Evolutionary conservation across 2,888 invertebrate genomes (phyloP), one percentile per base, ranked within the genome.

Genomic region (Coelopa pilipes): DNA sequence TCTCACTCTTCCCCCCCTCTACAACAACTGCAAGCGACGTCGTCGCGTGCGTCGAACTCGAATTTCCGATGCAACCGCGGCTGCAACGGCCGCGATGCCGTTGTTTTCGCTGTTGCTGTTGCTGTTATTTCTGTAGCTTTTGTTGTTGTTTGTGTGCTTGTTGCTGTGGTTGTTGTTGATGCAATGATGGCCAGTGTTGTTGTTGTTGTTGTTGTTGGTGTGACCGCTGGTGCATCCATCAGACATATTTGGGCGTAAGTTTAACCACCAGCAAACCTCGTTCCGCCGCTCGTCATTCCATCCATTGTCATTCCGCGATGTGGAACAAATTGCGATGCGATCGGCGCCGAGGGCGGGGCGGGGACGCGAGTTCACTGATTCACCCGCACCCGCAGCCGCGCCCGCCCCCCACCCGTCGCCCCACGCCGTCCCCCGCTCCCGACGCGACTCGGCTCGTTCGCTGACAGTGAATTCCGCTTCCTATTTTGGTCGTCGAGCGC

Each of bases 161-260:
- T 62, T 62, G 34, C 21, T 13, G 2, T 13, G 7, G 13, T 19
- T 19, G 19, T 15, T 62, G 21, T 62, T 19, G 12, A 24, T 34
- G 34, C 34, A 34, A 34, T 34, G 34, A 34, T 53, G 10, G 2
- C 34, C 9, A 21, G 2, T 19, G 49, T 21, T 57, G 57, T 69
- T 57, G 46, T 57, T 59, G 69, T 17, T 68, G n/a, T 69, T 55
- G 19, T 59, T 21, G 69, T 59, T 45, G 46, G 17, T 59, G 15
- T 69, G 55, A n/a, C n/a, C 47, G 34, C 46, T 59, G 70, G 46
- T 70, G 47, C 47, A 21, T 59, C 60, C 70, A 70, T 70, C 60
- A 59, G 59, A 70, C 70, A 50, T 57, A 19, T 69, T 46, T 47
- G 57, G 69, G 13, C 55, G 67, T 50, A 67, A 67, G 67, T 67